These are phyloP conservation scores for Drosophila burlai DNA, from an alignment of 1,140 invertebrate species.

Conservation along the genomic window DNA sequence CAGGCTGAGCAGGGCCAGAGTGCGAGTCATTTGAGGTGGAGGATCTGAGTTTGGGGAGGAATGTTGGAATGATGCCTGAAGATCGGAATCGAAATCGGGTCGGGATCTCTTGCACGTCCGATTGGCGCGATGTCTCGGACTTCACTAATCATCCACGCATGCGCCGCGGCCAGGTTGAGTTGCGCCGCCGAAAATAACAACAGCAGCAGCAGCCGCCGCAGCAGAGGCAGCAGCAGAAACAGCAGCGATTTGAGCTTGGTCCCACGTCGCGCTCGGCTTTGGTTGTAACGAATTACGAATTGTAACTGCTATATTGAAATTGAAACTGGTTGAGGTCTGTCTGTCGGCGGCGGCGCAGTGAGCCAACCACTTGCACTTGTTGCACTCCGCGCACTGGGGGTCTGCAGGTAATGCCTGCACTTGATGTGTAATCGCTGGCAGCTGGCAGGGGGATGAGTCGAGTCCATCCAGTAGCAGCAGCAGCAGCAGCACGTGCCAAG, in stretches of 20 bases:
- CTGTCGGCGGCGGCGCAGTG: conserved; percentile 16
- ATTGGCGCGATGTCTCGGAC: conserved; percentile 73
- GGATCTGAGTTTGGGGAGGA: background rate
- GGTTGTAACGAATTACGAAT: conserved; percentile 80
- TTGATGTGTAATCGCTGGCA: conserved; percentile 4
- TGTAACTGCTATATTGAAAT: conserved; percentile 71
- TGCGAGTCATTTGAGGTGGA: background rate
- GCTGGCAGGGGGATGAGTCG: background rate
- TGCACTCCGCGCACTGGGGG: conserved; percentile 15
- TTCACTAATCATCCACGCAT: conserved; percentile 81
- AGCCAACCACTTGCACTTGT: conserved; percentile 50
- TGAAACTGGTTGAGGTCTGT: conserved; percentile 77
- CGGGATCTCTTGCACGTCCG: conserved; percentile 48
- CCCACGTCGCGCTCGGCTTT: conserved; percentile 33
- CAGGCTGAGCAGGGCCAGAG: conserved; percentile 9
- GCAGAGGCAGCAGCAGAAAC: conserved; percentile 18
- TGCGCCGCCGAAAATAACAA: conserved; percentile 46
- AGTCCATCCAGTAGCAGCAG: background rate
- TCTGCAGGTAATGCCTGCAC: conserved; percentile 10
- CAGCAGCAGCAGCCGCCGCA: conserved; percentile 9
- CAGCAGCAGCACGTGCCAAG: background rate
- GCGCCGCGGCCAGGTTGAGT: conserved; percentile 56
- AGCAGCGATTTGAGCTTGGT: conserved; percentile 19
- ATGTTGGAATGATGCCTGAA: background rate
- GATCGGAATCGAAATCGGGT: background rate